Evolutionary conservation across 2,797 vertebrate species (phyloP), one percentile per base, ranked within the genome.

Genomic region (Chelon auratus): DNA sequence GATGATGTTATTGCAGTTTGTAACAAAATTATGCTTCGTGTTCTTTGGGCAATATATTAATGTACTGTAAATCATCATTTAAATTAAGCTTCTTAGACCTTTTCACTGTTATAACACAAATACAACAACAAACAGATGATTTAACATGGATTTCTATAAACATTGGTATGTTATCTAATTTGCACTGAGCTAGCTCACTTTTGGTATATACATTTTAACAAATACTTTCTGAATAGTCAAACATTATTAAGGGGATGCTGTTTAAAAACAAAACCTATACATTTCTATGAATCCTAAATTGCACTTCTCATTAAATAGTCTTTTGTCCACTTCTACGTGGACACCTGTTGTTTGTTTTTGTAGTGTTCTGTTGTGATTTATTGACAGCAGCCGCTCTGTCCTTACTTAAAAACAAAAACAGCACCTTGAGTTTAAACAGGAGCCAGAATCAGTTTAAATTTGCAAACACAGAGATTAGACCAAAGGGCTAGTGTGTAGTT

Each of bases 361-460:
- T 55, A 17, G 20, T 58, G 14, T 30, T 51, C 15, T 3, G 15
- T 39, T 33, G 4, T 0, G 10, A 57, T 64, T n/a, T 26, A 10
- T 42, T 78, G 17, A 56, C 39, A 56, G 55, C 48, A 43, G 54
- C 24, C 51, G 3, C 58, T 53, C 53, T 58, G 47, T 69, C 57
- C 62, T 70, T 48, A 45, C 40, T 60, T 62, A 5, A 33, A 33
- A 12, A 63, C 4, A 60, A 72, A 59, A 33, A 15, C 43, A 45
- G 6, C 57, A 53, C 15, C 68, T 62, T 53, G 18, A 53, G 60
- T 71, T 58, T 3, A 55, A 64, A 52, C 37, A 62, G 57, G 69
- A 68, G 58, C 40, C 26, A 64, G 33, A 63, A 58, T 75, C 76
- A 82, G 75, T 87, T 81, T 77, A 79, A 83, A 59, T 78, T 61